phyloP scores from a whole-genome alignment of 2,888 invertebrate genomes.

The Sacculina carcini region DNA sequence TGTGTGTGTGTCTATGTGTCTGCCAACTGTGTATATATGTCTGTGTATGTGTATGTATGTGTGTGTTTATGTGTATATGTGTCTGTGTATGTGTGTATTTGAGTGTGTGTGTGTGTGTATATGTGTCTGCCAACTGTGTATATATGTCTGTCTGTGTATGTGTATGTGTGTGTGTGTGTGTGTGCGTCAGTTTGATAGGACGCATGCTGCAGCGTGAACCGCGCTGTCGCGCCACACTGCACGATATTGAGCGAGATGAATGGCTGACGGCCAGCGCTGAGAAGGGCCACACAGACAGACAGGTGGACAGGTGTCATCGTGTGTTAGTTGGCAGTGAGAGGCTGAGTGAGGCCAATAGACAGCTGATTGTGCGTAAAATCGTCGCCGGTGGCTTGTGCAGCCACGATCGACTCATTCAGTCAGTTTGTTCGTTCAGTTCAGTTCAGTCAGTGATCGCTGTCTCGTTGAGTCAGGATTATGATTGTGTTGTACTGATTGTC shows the following conservation, averaged over 20 bases:
- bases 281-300: slow-evolving; percentile 29
- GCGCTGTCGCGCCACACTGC: slow-evolving; percentile 57
- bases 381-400: slow-evolving; percentile 79
- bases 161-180: slow-evolving; percentile 74
- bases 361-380: slow-evolving; percentile 79
- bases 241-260: slow-evolving; percentile 58
- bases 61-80: slow-evolving; percentile 1
- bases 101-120: not conserved
- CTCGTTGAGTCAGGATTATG: too few relatives aligned
- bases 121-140: slow-evolving; percentile 20
- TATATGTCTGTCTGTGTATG: slow-evolving; percentile 72
- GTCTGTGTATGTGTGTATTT: not conserved
- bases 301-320: too few relatives aligned
- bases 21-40: not conserved
- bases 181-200: slow-evolving; percentile 54
- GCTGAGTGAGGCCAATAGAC: slow-evolving; percentile 73
- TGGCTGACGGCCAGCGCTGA: slow-evolving; percentile 32
- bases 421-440: slow-evolving; percentile 19
- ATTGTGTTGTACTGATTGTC: too few relatives aligned
- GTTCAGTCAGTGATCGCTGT: too few relatives aligned
- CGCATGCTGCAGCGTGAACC: slow-evolving; percentile 85
- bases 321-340: too few relatives aligned
- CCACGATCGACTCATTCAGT: slow-evolving; percentile 79
- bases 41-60: slow-evolving; percentile 3
- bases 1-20: not conserved